Conservation (phyloP, 2,888 invertebrate genomes). For the Poecilobothrus nobilitatus region DNA sequence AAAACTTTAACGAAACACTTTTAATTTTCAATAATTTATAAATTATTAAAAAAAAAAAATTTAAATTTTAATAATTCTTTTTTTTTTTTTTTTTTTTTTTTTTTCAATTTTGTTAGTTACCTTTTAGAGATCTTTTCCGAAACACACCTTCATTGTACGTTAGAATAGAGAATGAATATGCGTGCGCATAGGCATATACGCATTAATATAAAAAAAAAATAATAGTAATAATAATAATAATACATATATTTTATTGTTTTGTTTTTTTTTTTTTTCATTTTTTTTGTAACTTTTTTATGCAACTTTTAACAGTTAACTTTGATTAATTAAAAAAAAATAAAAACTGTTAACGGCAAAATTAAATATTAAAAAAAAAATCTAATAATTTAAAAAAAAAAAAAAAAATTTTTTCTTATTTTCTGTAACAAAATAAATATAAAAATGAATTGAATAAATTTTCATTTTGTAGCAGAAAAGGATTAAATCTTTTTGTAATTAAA, state of each 20-base stretch:
- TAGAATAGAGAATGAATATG: constrained; percentile 49
- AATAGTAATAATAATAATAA: constrained; percentile 39
- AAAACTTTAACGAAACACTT: constrained; percentile 17
- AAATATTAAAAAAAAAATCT: background rate
- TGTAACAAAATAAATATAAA: no score
- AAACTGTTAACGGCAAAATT: background rate
- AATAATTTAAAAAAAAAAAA: no score
- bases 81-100: constrained; percentile 26
- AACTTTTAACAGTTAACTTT: constrained; percentile 12
- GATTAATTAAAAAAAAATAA: constrained; percentile 17
- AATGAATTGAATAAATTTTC: no score
- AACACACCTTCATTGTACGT: constrained; percentile 65
- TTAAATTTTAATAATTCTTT: constrained; percentile 23
- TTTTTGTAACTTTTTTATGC: constrained; percentile 23
- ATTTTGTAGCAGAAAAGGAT: no score
- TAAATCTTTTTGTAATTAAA: no score
- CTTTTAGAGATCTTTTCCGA: constrained; percentile 95
- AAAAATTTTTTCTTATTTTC: no score
- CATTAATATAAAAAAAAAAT: constrained; percentile 46
- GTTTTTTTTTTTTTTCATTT: constrained; percentile 23
- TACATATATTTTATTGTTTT: constrained; percentile 24
- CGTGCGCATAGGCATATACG: constrained; percentile 46
- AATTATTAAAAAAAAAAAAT: constrained; percentile 24
- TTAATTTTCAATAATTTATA: constrained; percentile 21
- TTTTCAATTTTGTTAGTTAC: constrained; percentile 56